These are phyloP conservation scores for Mungos mungo DNA, from an alignment of 2,113 vertebrate genomes.

Conservation along the genomic window DNA sequence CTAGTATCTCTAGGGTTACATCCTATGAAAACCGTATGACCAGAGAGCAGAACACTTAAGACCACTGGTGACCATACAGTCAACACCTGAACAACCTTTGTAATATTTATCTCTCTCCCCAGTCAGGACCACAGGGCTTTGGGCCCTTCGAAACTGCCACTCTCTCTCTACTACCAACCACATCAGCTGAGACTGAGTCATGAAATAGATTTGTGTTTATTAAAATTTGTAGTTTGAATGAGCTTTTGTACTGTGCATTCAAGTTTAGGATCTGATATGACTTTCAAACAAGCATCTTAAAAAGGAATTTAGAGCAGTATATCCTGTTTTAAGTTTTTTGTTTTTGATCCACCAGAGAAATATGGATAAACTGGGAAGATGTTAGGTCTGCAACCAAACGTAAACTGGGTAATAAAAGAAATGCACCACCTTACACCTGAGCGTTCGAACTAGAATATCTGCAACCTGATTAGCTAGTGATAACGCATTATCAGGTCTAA, in stretches of 20 bases:
- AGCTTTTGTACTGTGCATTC: not conserved
- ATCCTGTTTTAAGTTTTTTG: not conserved
- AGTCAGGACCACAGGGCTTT: not conserved
- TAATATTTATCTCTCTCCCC: not conserved
- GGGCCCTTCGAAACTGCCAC: not conserved
- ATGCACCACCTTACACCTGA: not conserved
- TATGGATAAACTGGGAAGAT: not conserved
- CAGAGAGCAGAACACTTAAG: not conserved
- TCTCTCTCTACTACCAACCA: too few species aligned
- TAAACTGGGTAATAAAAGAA: not conserved
- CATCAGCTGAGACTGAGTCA: not conserved
- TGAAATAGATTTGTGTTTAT: not conserved
- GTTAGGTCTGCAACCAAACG: not conserved
- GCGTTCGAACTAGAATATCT: not conserved
- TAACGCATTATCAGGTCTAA: not conserved
- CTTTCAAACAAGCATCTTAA: not conserved
- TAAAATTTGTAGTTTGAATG: not conserved
- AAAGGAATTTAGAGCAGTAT: not conserved
- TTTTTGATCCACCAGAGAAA: not conserved
- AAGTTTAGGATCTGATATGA: not conserved
- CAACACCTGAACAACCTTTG: not conserved
- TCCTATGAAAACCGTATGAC: not conserved
- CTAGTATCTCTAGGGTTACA: not conserved
- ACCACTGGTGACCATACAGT: not conserved
- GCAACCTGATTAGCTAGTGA: not conserved